A percentile compares a stretch with the other conserved stretches of the same genome.
These are phyloP conservation scores for Elanoides forficatus DNA, from an alignment of 2,113 vertebrate species.

Conservation along the genomic window DNA sequence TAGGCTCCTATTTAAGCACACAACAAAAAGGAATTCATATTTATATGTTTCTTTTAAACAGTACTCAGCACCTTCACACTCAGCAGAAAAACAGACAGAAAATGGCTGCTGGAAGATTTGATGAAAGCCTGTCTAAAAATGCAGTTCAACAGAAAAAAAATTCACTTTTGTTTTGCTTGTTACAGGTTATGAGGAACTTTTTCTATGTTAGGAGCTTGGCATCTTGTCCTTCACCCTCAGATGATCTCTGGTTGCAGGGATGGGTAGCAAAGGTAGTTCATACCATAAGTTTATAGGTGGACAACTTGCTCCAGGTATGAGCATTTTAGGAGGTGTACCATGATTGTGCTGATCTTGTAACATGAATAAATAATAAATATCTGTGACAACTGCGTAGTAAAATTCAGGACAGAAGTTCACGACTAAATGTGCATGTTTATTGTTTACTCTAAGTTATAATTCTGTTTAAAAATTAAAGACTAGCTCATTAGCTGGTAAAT, in stretches of 20 bases:
- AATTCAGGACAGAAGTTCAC: background rate
- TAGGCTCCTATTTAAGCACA: background rate
- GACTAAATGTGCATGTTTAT: background rate
- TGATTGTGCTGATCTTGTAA: background rate
- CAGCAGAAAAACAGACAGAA: background rate
- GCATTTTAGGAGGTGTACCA: background rate
- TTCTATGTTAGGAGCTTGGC: background rate
- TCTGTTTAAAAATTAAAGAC: constrained; percentile 7
- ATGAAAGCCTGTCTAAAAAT: background rate
- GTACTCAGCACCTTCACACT: background rate
- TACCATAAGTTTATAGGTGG: background rate
- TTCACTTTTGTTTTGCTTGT: rapidly evolving
- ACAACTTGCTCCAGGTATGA: background rate
- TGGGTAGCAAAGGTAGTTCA: background rate
- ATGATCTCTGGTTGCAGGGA: background rate
- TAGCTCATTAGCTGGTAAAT: constrained; percentile 4
- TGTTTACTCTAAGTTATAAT: background rate
- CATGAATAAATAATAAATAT: background rate
- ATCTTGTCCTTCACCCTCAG: background rate
- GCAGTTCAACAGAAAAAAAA: background rate
- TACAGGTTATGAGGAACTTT: background rate
- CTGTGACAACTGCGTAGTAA: background rate
- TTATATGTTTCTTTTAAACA: background rate
- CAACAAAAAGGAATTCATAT: background rate
- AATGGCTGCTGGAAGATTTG: background rate